Evolutionary conservation across 35 echinoderm and acorn worm species (phyloP).

Genomic region (Lytechinus variegatus): DNA sequence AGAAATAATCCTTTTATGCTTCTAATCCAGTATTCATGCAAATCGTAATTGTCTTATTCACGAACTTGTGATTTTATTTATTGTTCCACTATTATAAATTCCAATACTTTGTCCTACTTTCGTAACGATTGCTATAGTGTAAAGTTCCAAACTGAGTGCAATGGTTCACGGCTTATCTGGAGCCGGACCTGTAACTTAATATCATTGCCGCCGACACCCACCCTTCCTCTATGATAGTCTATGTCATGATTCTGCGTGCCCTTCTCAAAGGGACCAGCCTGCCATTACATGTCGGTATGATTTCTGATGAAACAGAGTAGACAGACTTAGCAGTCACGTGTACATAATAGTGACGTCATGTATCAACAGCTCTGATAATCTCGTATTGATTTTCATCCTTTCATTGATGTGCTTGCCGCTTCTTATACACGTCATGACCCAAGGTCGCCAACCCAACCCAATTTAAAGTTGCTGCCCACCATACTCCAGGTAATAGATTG

Average conservation of each 20-base stretch:
- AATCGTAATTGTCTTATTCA: too few relatives aligned
- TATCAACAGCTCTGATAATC: not conserved
- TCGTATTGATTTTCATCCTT: not conserved
- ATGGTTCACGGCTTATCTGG: not conserved
- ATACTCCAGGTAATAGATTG: not conserved
- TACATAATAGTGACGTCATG: not conserved
- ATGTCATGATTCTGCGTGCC: not conserved
- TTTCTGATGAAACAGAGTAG: not conserved
- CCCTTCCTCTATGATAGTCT: not conserved
- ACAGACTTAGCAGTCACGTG: not conserved
- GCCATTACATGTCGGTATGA: too few relatives aligned
- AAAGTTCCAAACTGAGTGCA: not conserved
- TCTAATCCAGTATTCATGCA: too few relatives aligned
- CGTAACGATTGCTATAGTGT: too few relatives aligned
- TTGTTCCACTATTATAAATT: too few relatives aligned
- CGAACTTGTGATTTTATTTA: too few relatives aligned
- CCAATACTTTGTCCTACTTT: too few relatives aligned
- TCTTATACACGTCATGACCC: not conserved
- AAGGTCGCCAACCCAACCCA: not conserved
- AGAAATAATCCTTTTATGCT: too few relatives aligned
- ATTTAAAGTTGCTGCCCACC: not conserved
- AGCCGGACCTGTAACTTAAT: not conserved
- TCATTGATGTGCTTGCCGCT: not conserved
- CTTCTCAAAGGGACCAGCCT: too few relatives aligned
- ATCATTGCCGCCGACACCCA: not conserved